Evolutionary conservation across 2,888 invertebrate species (phyloP).

Genomic region (Nephrotoma appendiculata): DNA sequence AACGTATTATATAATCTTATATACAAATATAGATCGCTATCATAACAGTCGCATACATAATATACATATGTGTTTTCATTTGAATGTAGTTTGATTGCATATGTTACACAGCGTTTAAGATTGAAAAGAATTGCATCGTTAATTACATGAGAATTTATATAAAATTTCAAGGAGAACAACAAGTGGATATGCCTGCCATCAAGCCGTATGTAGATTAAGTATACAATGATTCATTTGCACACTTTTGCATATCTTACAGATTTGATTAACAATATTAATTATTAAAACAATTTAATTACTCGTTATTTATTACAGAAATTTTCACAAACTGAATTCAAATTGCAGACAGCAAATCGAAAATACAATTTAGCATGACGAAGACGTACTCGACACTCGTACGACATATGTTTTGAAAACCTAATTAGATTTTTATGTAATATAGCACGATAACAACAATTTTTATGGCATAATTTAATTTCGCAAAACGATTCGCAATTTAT

Average conservation of each 20-base stretch:
- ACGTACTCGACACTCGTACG: not conserved
- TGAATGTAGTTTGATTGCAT: not conserved
- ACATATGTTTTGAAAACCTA: not conserved
- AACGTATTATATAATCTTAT: not conserved
- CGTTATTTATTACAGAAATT: not conserved
- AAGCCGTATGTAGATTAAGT: not conserved
- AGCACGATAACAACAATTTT: not conserved
- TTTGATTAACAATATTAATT: not conserved
- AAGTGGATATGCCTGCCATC: not conserved
- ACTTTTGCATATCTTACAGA: not conserved
- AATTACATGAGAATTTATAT: not conserved
- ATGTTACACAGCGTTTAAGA: not conserved
- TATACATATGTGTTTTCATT: not conserved
- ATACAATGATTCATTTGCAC: not conserved
- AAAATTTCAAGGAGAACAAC: not conserved
- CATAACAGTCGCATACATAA: not conserved
- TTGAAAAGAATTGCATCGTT: not conserved
- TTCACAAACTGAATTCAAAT: not conserved
- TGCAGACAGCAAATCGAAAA: not conserved
- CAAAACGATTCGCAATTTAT: too few species aligned
- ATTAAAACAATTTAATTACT: not conserved
- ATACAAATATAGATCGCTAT: not conserved
- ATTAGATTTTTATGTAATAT: not conserved
- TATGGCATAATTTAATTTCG: not conserved
- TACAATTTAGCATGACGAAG: not conserved